Percentiles rank a stretch among this genome's conserved stretches.
Evolutionary conservation across 1,140 invertebrate genomes (phyloP).

Genomic region (Catajapyx aquilonaris): DNA sequence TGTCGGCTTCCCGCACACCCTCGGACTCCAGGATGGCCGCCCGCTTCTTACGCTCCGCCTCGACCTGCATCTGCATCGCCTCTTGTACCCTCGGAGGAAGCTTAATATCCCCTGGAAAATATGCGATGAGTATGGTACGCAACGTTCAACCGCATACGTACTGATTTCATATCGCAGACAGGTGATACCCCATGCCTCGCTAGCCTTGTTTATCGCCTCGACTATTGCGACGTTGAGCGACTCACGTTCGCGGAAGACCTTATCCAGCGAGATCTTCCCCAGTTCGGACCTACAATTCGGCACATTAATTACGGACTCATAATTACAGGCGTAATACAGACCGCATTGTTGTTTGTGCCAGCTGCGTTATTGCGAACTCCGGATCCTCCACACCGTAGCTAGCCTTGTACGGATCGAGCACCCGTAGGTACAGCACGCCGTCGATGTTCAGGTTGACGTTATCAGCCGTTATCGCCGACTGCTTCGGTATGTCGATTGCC

Average conservation of each 20-base stretch:
- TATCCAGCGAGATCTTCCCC: slow-evolving; percentile 94
- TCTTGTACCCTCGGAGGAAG: slow-evolving; percentile 83
- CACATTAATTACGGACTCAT: too few relatives aligned
- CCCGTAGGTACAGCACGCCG: slow-evolving; percentile 87
- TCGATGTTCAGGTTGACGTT: slow-evolving; percentile 94
- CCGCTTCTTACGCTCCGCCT: slow-evolving; percentile 89
- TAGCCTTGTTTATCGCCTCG: slow-evolving; percentile 92
- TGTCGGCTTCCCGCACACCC: slow-evolving; percentile 79
- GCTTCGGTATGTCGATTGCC: slow-evolving; percentile 96
- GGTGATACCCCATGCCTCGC: slow-evolving; percentile 92
- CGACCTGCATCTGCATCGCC: slow-evolving; percentile 99
- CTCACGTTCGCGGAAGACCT: slow-evolving; percentile 91
- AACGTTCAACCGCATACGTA: too few relatives aligned
- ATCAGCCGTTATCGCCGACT: slow-evolving; percentile 90
- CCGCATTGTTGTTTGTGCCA: slow-evolving; percentile 97
- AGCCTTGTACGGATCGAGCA: slow-evolving; percentile 84
- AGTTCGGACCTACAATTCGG: slow-evolving; percentile 54
- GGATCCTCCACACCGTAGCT: slow-evolving; percentile 99
- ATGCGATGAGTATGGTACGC: too few relatives aligned
- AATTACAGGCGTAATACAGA: too few relatives aligned
- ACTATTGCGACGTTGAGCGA: slow-evolving; percentile 91
- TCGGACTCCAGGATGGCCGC: slow-evolving; percentile 95
- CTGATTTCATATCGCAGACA: slow-evolving; percentile 96
- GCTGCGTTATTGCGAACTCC: slow-evolving; percentile 95
- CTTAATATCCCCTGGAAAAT: slow-evolving; percentile 60